Percentiles rank a stretch among this genome's conserved stretches.
Conservation (phyloP, 2,888 invertebrate genomes). For the Mythimna ferrago region DNA sequence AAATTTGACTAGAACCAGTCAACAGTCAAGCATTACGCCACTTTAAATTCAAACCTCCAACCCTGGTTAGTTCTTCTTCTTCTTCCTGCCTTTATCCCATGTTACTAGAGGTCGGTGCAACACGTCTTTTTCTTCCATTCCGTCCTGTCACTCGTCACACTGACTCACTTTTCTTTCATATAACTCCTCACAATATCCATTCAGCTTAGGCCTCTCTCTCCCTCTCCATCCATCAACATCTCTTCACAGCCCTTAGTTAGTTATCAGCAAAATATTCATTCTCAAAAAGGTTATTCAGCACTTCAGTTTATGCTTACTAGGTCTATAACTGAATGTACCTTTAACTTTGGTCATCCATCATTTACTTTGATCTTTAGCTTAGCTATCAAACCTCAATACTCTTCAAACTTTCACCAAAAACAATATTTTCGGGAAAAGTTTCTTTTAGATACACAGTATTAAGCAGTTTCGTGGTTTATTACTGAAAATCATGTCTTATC, state of each 20-base stretch:
- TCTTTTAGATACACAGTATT: too few species aligned
- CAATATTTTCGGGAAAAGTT: not conserved
- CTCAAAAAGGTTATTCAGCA: conserved; percentile 32
- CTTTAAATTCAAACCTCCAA: too few species aligned
- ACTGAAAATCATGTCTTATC: not conserved
- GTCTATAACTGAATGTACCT: conserved; percentile 10
- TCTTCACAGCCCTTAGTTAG: not conserved
- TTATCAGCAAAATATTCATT: conserved; percentile 29
- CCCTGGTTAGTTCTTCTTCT: not conserved
- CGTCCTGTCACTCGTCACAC: too few species aligned
- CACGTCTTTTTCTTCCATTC: too few species aligned
- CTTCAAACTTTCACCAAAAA: not conserved
- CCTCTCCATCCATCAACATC: too few species aligned
- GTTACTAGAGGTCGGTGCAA: too few species aligned
- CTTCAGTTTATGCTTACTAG: not conserved
- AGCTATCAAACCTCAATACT: conserved; percentile 4
- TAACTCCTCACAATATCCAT: too few species aligned
- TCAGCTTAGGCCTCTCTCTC: too few species aligned
- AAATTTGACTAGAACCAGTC: too few species aligned
- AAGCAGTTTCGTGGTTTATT: not conserved
- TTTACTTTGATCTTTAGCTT: conserved; percentile 6
- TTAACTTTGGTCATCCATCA: conserved; percentile 25
- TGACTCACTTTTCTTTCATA: too few species aligned
- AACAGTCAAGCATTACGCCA: too few species aligned
- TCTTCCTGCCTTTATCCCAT: too few species aligned